Conservation (phyloP, 1,140 invertebrate species). For the Bombyx mandarina region DNA sequence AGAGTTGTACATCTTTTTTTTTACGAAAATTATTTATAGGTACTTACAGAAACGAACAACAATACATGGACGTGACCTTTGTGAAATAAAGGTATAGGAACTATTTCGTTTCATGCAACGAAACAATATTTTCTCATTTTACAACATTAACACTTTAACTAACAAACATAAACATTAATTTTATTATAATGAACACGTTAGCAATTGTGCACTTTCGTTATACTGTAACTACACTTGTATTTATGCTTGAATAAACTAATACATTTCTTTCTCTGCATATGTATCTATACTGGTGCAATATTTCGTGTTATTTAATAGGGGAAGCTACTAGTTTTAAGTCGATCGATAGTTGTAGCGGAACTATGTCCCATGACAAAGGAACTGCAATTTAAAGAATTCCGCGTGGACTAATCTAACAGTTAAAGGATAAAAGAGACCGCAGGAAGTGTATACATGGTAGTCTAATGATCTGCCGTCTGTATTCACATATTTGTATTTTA, state of each 20-base stretch:
- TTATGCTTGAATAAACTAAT: neutral
- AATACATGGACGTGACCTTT: slow-evolving; percentile 58
- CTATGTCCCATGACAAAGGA: slow-evolving; percentile 61
- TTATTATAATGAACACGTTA: slow-evolving; percentile 19
- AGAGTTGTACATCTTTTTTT: too few relatives aligned
- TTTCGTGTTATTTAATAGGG: neutral
- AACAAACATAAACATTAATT: slow-evolving; percentile 29
- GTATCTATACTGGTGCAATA: too few relatives aligned
- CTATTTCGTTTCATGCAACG: slow-evolving; percentile 22
- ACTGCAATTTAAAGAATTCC: slow-evolving; percentile 25
- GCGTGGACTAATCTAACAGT: slow-evolving; percentile 7
- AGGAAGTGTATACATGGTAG: slow-evolving; percentile 7
- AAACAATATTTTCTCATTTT: slow-evolving; percentile 18
- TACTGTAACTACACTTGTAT: slow-evolving; percentile 1
- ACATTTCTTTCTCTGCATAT: too few relatives aligned
- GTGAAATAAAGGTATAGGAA: slow-evolving; percentile 29
- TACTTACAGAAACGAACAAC: slow-evolving; percentile 68
- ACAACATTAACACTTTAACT: slow-evolving; percentile 10
- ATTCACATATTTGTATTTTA: slow-evolving; percentile 20
- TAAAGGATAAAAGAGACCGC: slow-evolving; percentile 15
- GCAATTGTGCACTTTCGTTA: slow-evolving; percentile 10
- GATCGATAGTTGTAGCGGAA: slow-evolving; percentile 63
- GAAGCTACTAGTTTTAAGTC: slow-evolving; percentile 38
- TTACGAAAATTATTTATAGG: neutral
- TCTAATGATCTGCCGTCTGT: slow-evolving; percentile 8